Evolutionary conservation across 2,888 invertebrate genomes (phyloP).

Genomic region (Serripes groenlandicus): DNA sequence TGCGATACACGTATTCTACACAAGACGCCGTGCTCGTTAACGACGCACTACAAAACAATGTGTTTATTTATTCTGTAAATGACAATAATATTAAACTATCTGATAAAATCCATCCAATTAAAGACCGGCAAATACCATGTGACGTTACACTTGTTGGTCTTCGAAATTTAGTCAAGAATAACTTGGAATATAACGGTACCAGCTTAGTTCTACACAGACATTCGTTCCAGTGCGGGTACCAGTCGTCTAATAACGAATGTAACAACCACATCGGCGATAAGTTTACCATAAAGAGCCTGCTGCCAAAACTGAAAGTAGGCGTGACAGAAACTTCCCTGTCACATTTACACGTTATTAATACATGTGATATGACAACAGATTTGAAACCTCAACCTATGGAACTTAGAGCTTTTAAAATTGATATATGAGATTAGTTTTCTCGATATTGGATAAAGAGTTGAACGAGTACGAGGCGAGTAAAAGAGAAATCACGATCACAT

Average conservation of each 20-base stretch:
- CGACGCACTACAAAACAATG: constrained; percentile 71
- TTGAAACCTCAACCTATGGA: constrained; percentile 73
- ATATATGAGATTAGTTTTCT: too few species aligned
- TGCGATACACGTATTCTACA: constrained; percentile 66
- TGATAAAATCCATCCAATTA: constrained; percentile 60
- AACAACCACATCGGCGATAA: constrained; percentile 19
- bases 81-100: constrained; percentile 67
- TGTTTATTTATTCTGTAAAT: constrained; percentile 63
- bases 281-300: constrained; percentile 43
- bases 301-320: constrained; percentile 43
- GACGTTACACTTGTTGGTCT: constrained; percentile 76
- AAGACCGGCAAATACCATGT: constrained; percentile 75
- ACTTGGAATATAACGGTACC: constrained; percentile 77
- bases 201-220: constrained; percentile 78
- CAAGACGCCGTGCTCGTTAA: constrained; percentile 62
- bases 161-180: constrained; percentile 75
- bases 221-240: constrained; percentile 77
- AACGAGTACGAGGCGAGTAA: too few species aligned
- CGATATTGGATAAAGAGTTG: too few species aligned
- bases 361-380: constrained; percentile 49
- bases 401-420: constrained; percentile 50
- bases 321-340: constrained; percentile 76
- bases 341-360: constrained; percentile 73
- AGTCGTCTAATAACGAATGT: constrained; percentile 65
- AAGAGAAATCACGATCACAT: too few species aligned